phyloP scores from a whole-genome alignment of 1,140 invertebrate genomes.

The Drosophila baimaii region DNA sequence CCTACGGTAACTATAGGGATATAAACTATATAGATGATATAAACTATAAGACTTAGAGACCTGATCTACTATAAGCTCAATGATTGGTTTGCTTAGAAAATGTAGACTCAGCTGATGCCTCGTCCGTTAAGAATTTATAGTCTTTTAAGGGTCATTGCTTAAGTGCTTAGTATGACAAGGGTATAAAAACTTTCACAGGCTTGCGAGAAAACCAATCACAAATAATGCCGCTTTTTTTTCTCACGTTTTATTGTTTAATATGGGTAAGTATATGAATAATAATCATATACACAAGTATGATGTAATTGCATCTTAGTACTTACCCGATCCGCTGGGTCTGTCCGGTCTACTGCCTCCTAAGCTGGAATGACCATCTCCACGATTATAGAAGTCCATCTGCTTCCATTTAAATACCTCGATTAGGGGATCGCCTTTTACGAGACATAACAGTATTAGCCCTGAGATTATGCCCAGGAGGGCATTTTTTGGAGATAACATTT shows the following conservation, averaged over 20 bases:
- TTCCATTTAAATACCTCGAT: conserved; percentile 85
- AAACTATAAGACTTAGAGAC: neutral
- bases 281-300: neutral
- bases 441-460: conserved; percentile 25
- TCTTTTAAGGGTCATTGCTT: neutral
- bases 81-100: too few relatives aligned
- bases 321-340: conserved; percentile 50
- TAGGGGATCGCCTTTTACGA: conserved; percentile 60
- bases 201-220: neutral
- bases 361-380: conserved; percentile 40
- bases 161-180: too few relatives aligned
- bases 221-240: neutral
- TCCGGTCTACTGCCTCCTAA: conserved; percentile 2
- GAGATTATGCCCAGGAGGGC: conserved; percentile 25
- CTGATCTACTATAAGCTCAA: neutral
- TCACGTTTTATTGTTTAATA: conserved; percentile 4
- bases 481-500: conserved; percentile 46
- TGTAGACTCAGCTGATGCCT: too few relatives aligned
- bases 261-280: neutral
- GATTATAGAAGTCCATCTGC: conserved; percentile 84
- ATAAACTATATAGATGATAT: too few relatives aligned
- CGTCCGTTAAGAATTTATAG: neutral
- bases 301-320: conserved; percentile 2
- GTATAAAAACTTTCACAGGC: neutral
- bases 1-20: too few relatives aligned